Conservation (phyloP, 35 echinoderm and acorn worm species). For the Lytechinus variegatus region DNA sequence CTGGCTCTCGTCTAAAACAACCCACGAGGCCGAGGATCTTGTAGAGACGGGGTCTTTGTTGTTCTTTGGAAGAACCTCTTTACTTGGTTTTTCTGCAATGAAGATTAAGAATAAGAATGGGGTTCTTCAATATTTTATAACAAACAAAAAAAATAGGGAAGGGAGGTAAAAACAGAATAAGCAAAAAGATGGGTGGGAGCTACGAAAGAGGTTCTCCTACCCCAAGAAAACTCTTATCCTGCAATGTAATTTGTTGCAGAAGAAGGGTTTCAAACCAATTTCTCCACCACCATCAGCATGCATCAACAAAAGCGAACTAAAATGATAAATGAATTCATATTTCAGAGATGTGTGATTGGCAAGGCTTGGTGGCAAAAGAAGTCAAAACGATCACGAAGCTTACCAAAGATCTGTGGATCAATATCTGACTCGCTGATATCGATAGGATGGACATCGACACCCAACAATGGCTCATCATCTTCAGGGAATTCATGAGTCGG, state of each 20-base stretch:
- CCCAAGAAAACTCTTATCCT: too few species aligned
- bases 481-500: slow-evolving; percentile 42
- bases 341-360: background rate
- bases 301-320: too few species aligned
- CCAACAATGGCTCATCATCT: slow-evolving; percentile 13
- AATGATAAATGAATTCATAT: background rate
- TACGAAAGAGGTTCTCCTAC: too few species aligned
- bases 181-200: too few species aligned
- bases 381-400: background rate
- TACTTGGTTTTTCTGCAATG: background rate
- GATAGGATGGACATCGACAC: background rate
- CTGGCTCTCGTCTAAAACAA: slow-evolving; percentile 34
- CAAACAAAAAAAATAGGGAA: too few species aligned
- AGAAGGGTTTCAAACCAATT: too few species aligned
- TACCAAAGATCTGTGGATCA: background rate
- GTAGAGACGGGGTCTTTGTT: background rate
- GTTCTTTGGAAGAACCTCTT: background rate
- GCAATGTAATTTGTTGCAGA: too few species aligned
- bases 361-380: background rate
- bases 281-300: too few species aligned
- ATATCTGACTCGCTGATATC: slow-evolving; percentile 32
- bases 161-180: too few species aligned
- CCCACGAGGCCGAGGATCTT: slow-evolving; percentile 16
- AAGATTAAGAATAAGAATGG: background rate
- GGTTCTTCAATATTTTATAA: background rate